Percentiles rank a stretch among this genome's conserved stretches.
Conservation (phyloP, 2,888 invertebrate species). For the Spodoptera picta region DNA sequence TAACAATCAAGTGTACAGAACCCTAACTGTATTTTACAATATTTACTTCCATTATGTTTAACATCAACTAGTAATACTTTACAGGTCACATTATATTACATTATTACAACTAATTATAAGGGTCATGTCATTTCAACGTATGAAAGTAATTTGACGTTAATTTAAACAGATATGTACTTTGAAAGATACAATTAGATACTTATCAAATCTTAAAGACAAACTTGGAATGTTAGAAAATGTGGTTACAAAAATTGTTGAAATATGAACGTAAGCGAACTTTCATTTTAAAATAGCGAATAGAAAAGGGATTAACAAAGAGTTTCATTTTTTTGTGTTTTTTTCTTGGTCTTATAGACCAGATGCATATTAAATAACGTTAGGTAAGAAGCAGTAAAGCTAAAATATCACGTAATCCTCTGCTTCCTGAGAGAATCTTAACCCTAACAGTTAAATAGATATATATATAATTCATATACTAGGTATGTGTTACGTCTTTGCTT, state of each 20-base stretch:
- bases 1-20: conserved; percentile 29
- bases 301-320: conserved; percentile 38
- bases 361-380: conserved; percentile 71
- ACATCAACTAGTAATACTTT: conserved; percentile 81
- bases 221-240: conserved; percentile 37
- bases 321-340: conserved; percentile 56
- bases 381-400: conserved; percentile 86
- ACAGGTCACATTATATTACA: conserved; percentile 65
- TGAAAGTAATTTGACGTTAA: conserved; percentile 75
- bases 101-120: conserved; percentile 58
- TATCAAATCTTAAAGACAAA: conserved; percentile 51
- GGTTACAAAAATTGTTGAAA: conserved; percentile 33
- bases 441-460: conserved; percentile 72
- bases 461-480: conserved; percentile 41
- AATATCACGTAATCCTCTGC: conserved; percentile 84
- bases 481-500: conserved; percentile 75
- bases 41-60: conserved; percentile 60
- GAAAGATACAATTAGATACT: conserved; percentile 74
- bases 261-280: conserved; percentile 24
- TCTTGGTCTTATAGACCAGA: conserved; percentile 78
- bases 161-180: conserved; percentile 82
- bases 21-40: conserved; percentile 50
- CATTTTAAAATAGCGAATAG: conserved; percentile 39
- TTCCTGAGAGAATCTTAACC: conserved; percentile 75
- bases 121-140: conserved; percentile 62